phyloP scores from a whole-genome alignment of 92 coral and sea anemone genomes.

The Zoanthus sansibaricus region DNA sequence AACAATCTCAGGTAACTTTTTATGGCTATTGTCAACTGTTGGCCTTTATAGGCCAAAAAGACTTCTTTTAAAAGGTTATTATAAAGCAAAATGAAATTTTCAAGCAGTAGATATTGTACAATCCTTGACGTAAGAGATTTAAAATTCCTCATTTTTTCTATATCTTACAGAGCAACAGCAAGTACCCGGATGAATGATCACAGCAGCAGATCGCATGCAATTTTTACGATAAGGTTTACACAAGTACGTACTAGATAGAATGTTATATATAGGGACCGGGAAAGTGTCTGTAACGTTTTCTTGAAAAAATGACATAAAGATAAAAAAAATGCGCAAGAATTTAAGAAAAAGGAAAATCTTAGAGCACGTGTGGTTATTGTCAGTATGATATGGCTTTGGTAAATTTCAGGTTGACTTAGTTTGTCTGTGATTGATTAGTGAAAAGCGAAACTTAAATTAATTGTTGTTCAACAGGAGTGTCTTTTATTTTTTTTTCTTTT shows the following conservation, averaged over 20 bases:
- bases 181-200: slow-evolving; percentile 92
- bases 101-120: too few relatives aligned
- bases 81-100: too few relatives aligned
- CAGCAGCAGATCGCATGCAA: slow-evolving; percentile 97
- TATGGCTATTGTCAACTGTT: not conserved
- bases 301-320: not conserved
- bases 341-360: not conserved
- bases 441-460: too few relatives aligned
- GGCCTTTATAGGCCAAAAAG: too few relatives aligned
- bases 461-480: too few relatives aligned
- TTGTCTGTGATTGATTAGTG: too few relatives aligned
- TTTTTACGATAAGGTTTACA: slow-evolving; percentile 94
- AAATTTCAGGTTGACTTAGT: not conserved
- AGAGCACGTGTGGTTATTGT: not conserved
- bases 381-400: not conserved
- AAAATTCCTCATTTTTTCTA: not conserved
- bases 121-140: too few relatives aligned
- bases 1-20: slow-evolving; percentile 79
- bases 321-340: not conserved
- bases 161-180: slow-evolving; percentile 84
- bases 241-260: slow-evolving; percentile 56
- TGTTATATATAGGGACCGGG: not conserved
- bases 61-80: not conserved
- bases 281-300: not conserved
- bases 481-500: too few relatives aligned